Base-by-base conservation (phyloP, 53 echinoderm and acorn worm species). In the Luidia sarsii region DNA sequence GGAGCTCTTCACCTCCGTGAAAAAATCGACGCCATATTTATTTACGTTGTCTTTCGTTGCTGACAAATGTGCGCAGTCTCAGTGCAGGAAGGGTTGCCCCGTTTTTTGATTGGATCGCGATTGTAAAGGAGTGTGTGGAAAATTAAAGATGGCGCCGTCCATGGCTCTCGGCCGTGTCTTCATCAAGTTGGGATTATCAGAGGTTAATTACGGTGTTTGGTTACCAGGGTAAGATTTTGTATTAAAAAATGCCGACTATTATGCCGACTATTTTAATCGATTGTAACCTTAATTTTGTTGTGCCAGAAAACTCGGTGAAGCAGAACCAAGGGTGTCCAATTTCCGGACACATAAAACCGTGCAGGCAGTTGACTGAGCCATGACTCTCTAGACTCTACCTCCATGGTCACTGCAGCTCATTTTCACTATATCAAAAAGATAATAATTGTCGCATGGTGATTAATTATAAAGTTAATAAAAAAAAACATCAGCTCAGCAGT, bases 121-220 rank as follows among this genome's bases (percentile, higher is more conserved):
- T 34, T 33, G 55, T 14, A 14, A 19, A 56, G 14, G 65, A 34
- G 75, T 75, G 56, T 33, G 48, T 53, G 37, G 39, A 50, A 22
- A 64, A 82, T 51, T 59, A 77, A 91, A 91, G 35, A 91, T 91
- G 91, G 91, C 91, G 87, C 87, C 65, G 87, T 65, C 87, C 91
- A 87, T 75, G 83, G 31, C 36, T 4, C 11, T 68, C 4, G 8
- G 51, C 23, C 70, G 63, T 32, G 61, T 41, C 5, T 57, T 77
- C 4, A 15, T 77, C 31, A 77, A 77, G 25, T 61, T 60, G 45
- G 41, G 77, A 21, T 39, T 61, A 43, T 61, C 77, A 19, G 61
- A 77, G 31, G 48, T 37, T 25, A 77, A 46, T 61, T 77, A 48
- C 61, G 77, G 77, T 28, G 43, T 77, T 61, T 77, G 77, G 61